phyloP scores from a whole-genome alignment of 2,888 invertebrate species.

The Dolichomitus sp. region DNA sequence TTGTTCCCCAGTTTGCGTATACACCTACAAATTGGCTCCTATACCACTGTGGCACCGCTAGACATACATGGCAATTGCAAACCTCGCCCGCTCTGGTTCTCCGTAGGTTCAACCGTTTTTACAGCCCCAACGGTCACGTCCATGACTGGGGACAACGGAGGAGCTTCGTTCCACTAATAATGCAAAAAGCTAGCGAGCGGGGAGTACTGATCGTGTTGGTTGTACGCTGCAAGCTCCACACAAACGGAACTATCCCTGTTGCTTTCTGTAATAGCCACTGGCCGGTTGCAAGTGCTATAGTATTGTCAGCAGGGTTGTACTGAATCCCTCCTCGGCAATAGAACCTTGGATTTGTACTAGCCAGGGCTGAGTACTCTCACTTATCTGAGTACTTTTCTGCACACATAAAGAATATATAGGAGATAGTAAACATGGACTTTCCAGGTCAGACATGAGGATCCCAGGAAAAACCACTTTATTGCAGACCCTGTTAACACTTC shows the following conservation, averaged over 20 bases:
- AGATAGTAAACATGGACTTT: neutral
- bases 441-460: neutral
- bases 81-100: neutral
- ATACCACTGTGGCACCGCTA: slow-evolving; percentile 8
- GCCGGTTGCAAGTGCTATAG: neutral
- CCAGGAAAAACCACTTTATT: neutral
- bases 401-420: neutral
- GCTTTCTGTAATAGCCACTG: slow-evolving; percentile 12
- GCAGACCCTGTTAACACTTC: neutral
- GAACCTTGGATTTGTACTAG: neutral
- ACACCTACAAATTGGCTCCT: slow-evolving; percentile 34
- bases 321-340: neutral
- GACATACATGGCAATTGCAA: slow-evolving; percentile 15
- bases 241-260: neutral
- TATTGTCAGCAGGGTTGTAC: neutral
- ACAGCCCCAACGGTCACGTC: slow-evolving; percentile 1
- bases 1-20: neutral
- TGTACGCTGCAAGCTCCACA: neutral
- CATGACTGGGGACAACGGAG: slow-evolving; percentile 1
- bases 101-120: slow-evolving; percentile 13
- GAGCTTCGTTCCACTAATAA: slow-evolving; percentile 45
- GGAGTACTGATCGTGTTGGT: neutral
- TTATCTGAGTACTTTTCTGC: neutral
- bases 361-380: neutral
- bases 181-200: slow-evolving; percentile 20